phyloP scores from a whole-genome alignment of 2,113 vertebrate genomes.

The Falco punctatus region DNA sequence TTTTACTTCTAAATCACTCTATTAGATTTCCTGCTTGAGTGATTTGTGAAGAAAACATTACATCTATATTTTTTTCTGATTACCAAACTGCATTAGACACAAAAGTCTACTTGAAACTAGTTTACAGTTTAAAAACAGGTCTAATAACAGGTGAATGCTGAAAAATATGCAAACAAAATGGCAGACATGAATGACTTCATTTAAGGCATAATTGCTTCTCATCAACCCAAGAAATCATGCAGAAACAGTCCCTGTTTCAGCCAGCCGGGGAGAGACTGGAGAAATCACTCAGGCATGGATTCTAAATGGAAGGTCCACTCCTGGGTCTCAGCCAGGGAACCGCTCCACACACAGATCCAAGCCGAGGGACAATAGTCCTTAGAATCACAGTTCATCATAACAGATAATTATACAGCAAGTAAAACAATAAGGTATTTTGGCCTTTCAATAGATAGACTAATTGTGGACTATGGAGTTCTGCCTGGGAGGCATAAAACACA shows the following conservation, averaged over 20 bases:
- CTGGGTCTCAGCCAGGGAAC: conserved; percentile 76
- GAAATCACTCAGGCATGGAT: conserved; percentile 83
- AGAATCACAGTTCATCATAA: conserved; percentile 84
- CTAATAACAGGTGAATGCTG: conserved; percentile 86
- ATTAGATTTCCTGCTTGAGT: conserved; percentile 82
- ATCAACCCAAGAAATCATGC: conserved; percentile 88
- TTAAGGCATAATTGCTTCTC: conserved; percentile 86
- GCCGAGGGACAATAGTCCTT: conserved; percentile 78
- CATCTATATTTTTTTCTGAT: conserved; percentile 81
- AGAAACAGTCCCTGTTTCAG: conserved; percentile 83
- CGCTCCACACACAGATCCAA: conserved; percentile 76
- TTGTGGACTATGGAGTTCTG: conserved; percentile 78
- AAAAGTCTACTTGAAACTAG: conserved; percentile 83
- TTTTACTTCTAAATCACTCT: conserved; percentile 77
- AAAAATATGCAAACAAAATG: conserved; percentile 89
- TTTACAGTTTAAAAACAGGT: conserved; percentile 84
- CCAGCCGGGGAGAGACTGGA: conserved; percentile 74
- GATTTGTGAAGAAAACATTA: conserved; percentile 81
- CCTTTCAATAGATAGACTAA: conserved; percentile 81
- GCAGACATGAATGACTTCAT: conserved; percentile 88
- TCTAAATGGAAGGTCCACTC: conserved; percentile 83
- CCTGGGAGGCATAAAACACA: conserved; percentile 78
- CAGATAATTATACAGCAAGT: conserved; percentile 83
- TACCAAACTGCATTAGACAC: conserved; percentile 76
- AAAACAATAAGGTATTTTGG: conserved; percentile 82